Percentiles rank a stretch among this genome's conserved stretches.
Evolutionary conservation across 2,113 vertebrate genomes (phyloP).

Genomic region (Uropsilus gracilis): DNA sequence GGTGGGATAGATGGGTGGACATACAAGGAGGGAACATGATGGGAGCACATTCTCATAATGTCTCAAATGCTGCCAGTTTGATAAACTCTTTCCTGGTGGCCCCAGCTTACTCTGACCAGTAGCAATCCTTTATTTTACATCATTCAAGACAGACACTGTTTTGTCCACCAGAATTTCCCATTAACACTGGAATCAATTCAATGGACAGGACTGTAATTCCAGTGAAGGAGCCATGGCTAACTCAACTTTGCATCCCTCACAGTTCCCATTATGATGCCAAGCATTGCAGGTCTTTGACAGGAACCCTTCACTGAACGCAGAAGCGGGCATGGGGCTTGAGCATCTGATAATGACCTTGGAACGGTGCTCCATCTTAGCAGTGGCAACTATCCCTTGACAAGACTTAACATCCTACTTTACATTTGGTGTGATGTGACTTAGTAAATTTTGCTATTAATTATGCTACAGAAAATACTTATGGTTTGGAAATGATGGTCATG

Average conservation of each 20-base stretch:
- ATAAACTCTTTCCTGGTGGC: not conserved
- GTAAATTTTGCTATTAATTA: constrained; percentile 30
- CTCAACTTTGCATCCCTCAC: not conserved
- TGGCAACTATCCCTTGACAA: not conserved
- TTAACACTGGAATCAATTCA: not conserved
- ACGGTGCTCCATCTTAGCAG: not conserved
- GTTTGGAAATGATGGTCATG: constrained; percentile 1
- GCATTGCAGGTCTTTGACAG: not conserved
- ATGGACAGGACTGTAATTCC: not conserved
- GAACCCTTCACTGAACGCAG: not conserved
- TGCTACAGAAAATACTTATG: not conserved
- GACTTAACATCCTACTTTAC: not conserved
- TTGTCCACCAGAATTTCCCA: not conserved
- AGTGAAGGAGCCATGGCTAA: not conserved
- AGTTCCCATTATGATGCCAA: not conserved
- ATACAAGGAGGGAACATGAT: no score
- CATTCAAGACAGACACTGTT: not conserved
- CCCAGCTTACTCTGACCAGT: not conserved
- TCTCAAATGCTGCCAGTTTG: not conserved
- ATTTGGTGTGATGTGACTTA: not conserved
- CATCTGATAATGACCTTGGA: not conserved
- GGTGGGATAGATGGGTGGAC: no score
- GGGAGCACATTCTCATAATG: not conserved
- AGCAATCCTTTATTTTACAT: not conserved
- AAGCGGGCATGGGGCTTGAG: not conserved